Percentiles rank a stretch among this genome's conserved stretches.
These are phyloP conservation scores for Macroglossus sobrinus DNA, from an alignment of 2,113 vertebrate genomes.

Conservation along the genomic window DNA sequence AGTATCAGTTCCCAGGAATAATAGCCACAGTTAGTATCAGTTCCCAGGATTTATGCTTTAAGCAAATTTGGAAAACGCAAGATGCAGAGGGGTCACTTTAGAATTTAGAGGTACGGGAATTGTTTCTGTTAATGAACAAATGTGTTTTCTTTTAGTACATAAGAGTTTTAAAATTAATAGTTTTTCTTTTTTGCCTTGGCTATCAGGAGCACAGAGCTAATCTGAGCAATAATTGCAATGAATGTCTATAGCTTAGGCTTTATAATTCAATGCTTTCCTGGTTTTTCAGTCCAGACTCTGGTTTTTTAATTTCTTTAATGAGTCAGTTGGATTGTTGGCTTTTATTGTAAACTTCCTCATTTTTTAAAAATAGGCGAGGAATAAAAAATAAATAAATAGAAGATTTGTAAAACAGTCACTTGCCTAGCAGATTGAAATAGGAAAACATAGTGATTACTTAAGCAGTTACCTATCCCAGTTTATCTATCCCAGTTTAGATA, in stretches of 20 bases:
- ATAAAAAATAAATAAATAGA: background rate
- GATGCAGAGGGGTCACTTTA: background rate
- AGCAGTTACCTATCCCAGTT: background rate
- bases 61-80: background rate
- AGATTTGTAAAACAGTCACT: background rate
- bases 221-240: background rate
- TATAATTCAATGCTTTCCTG: background rate
- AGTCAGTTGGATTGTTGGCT: background rate
- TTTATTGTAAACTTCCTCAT: background rate
- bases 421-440: background rate
- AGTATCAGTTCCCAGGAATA: background rate
- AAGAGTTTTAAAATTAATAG: background rate
- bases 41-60: background rate
- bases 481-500: background rate
- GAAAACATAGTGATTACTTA: background rate
- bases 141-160: background rate
- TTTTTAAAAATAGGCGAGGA: background rate
- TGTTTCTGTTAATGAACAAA: background rate
- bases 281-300: background rate
- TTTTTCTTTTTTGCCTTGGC: background rate
- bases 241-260: background rate
- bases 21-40: background rate
- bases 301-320: background rate
- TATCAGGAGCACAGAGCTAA: background rate
- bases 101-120: background rate